These are phyloP conservation scores for Microtus pennsylvanicus DNA, from an alignment of 2,113 vertebrate genomes.

Conservation along the genomic window DNA sequence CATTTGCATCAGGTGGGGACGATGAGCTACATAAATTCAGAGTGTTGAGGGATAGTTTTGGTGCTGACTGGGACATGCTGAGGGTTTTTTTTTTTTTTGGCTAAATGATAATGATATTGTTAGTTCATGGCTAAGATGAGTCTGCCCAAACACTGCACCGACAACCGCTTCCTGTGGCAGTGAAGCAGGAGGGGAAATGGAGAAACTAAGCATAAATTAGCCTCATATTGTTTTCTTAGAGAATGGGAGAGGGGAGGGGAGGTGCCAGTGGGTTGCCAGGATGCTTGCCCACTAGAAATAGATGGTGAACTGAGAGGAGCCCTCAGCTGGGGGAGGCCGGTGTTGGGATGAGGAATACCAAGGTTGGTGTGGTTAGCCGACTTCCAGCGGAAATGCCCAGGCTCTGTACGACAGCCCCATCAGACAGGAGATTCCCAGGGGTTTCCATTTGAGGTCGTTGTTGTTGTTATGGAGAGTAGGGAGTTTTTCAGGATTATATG, in stretches of 20 bases:
- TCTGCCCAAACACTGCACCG: constrained; percentile 5
- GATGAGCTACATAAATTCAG: constrained; percentile 41
- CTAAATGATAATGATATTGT: neutral
- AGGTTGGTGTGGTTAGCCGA: constrained; percentile 68
- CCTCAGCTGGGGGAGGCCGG: constrained; percentile 48
- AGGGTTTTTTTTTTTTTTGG: neutral
- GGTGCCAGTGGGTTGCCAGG: constrained; percentile 61
- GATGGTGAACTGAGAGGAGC: constrained; percentile 74
- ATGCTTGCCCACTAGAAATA: constrained; percentile 62
- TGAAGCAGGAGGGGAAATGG: neutral
- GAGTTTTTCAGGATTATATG: neutral
- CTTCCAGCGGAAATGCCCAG: constrained; percentile 66
- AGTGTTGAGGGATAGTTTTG: constrained; percentile 27
- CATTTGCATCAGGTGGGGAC: constrained; percentile 61
- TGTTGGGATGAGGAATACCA: neutral
- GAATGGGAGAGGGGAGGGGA: constrained; percentile 54
- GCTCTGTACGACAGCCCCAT: constrained; percentile 41
- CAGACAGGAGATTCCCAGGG: neutral
- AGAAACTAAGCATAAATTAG: constrained; percentile 33
- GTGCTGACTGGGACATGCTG: neutral
- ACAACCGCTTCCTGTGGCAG: constrained; percentile 45
- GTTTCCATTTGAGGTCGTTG: neutral
- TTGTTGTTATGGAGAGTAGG: neutral
- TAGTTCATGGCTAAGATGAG: neutral
- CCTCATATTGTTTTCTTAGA: constrained; percentile 68